Evolutionary conservation across 2,888 invertebrate species (phyloP).

Genomic region (Chloromyia formosa): DNA sequence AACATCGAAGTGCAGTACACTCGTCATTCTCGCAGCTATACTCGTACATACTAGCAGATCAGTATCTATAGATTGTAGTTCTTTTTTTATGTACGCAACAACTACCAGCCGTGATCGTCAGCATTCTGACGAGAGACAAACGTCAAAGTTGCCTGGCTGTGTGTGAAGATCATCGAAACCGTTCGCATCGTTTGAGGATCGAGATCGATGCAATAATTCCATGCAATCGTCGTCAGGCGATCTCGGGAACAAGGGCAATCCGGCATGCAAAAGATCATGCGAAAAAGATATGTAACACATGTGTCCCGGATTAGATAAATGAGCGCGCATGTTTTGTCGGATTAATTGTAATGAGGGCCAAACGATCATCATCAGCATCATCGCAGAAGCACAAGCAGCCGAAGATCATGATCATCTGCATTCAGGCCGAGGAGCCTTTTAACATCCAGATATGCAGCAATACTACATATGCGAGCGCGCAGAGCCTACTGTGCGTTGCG

Average conservation of each 20-base stretch:
- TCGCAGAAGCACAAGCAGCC: neutral
- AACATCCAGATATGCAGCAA: too few species aligned
- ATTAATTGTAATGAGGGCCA: conserved; percentile 55
- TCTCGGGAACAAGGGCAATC: neutral
- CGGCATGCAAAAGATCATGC: conserved; percentile 7
- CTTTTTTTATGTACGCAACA: too few species aligned
- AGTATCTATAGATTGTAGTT: conserved; percentile 29
- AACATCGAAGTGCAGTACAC: neutral
- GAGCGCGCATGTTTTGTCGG: conserved; percentile 53
- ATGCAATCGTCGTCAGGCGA: neutral
- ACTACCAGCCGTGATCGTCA: neutral
- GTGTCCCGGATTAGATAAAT: conserved; percentile 51
- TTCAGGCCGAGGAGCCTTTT: too few species aligned
- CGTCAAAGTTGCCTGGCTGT: too few species aligned
- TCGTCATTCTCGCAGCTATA: neutral
- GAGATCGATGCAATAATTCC: conserved; percentile 7
- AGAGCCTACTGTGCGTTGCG: neutral
- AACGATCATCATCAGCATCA: conserved; percentile 44
- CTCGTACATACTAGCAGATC: neutral
- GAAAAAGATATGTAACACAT: conserved; percentile 45
- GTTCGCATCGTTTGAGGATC: neutral
- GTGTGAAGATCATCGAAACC: too few species aligned
- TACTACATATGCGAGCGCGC: neutral
- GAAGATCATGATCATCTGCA: conserved; percentile 1
- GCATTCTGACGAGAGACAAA: conserved; percentile 3